Percentiles rank a stretch among this genome's conserved stretches.
Evolutionary conservation across 2,797 vertebrate species (phyloP).

Genomic region (Labeo calbasu): DNA sequence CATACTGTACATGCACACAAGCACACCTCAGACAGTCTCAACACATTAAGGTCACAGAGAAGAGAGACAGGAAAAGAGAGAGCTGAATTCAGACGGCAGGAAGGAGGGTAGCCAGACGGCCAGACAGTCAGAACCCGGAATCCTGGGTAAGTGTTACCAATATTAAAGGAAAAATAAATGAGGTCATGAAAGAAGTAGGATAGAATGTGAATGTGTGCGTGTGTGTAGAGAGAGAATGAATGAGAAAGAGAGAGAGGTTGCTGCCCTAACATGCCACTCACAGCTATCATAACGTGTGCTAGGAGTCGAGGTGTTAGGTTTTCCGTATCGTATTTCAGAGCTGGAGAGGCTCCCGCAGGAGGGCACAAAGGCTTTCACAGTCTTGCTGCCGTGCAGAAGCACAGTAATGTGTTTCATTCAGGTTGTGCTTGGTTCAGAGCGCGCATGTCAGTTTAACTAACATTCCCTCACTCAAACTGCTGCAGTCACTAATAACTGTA

Average conservation of each 20-base stretch:
- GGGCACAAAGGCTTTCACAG: conserved; percentile 31
- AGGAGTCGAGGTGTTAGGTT: conserved; percentile 29
- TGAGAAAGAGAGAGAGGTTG: conserved; percentile 12
- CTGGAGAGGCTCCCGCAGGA: conserved; percentile 15
- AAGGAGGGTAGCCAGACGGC: conserved; percentile 50
- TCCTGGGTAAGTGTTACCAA: conserved; percentile 38
- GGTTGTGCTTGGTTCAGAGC: conserved; percentile 6
- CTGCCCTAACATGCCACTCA: conserved; percentile 39
- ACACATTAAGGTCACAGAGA: conserved; percentile 60
- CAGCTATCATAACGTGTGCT: conserved; percentile 28
- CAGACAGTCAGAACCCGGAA: conserved; percentile 44
- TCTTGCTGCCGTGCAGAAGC: not conserved
- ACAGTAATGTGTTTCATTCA: conserved; percentile 13
- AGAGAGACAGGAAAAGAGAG: conserved; percentile 28
- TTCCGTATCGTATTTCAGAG: conserved; percentile 17
- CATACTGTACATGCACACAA: conserved; percentile 5
- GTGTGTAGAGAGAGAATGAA: conserved; percentile 16
- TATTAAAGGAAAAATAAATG: conserved; percentile 62
- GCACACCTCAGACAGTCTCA: conserved; percentile 11
- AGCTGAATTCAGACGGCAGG: conserved; percentile 38
- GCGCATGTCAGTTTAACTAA: conserved; percentile 16
- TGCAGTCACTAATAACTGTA: conserved; percentile 44
- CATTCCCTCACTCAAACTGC: conserved; percentile 19
- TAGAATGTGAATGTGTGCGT: conserved; percentile 22
- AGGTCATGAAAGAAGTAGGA: conserved; percentile 63